Evolutionary conservation across 92 coral and sea anemone genomes (phyloP).

Genomic region (Epizoanthus scotinus): DNA sequence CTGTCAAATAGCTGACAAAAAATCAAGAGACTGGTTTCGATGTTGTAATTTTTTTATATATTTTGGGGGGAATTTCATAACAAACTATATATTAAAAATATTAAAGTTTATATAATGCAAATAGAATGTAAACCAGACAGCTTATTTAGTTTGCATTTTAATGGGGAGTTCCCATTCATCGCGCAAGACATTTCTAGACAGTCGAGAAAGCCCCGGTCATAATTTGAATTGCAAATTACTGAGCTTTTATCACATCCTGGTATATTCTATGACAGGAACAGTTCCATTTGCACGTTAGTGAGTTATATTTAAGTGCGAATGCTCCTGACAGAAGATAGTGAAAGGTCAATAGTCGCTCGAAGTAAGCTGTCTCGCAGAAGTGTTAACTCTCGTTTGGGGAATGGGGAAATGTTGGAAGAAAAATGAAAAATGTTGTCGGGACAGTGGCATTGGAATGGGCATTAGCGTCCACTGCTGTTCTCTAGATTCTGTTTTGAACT

Average conservation of each 20-base stretch:
- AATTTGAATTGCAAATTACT: slow-evolving; percentile 39
- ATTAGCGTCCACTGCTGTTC: slow-evolving; percentile 32
- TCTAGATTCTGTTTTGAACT: slow-evolving; percentile 64
- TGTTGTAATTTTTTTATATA: not conserved
- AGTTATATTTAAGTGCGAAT: not conserved
- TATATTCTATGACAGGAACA: not conserved
- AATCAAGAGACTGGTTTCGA: not conserved
- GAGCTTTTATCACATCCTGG: slow-evolving; percentile 1
- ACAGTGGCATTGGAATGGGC: slow-evolving; percentile 22
- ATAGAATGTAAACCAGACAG: slow-evolving; percentile 6
- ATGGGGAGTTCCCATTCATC: slow-evolving; percentile 27
- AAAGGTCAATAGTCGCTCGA: not conserved
- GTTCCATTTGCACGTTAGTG: not conserved
- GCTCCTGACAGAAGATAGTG: not conserved
- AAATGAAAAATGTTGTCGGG: slow-evolving; percentile 19
- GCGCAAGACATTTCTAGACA: slow-evolving; percentile 23
- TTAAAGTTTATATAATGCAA: slow-evolving; percentile 2
- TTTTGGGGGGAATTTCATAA: not conserved
- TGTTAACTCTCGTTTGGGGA: not conserved
- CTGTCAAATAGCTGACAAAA: not conserved
- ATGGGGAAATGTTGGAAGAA: slow-evolving; percentile 36
- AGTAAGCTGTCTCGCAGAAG: not conserved
- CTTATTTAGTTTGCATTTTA: slow-evolving; percentile 12
- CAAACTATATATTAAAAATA: not conserved
- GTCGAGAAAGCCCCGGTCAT: slow-evolving; percentile 2